Percentiles rank a stretch among this genome's conserved stretches.
Evolutionary conservation across 2,888 invertebrate species (phyloP).

Genomic region (Gymnocheta viridis): DNA sequence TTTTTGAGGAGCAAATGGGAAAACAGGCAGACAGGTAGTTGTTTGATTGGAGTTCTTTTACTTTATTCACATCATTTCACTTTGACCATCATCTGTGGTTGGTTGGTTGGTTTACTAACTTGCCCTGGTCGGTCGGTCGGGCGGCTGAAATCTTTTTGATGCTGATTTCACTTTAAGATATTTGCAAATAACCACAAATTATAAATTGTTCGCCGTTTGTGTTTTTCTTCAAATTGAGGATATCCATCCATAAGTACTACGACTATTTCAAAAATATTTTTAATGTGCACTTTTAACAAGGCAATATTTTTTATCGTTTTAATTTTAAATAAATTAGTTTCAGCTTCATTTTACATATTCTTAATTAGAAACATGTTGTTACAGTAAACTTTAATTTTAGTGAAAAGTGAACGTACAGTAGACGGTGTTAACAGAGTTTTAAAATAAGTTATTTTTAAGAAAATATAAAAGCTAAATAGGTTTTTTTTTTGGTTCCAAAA

Average conservation of each 20-base stretch:
- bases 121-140: slow-evolving; percentile 5
- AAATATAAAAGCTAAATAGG: too few relatives aligned
- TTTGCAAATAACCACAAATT: slow-evolving; percentile 78
- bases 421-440: too few relatives aligned
- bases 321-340: too few relatives aligned
- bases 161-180: slow-evolving; percentile 77
- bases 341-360: too few relatives aligned
- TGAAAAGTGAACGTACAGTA: too few relatives aligned
- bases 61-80: slow-evolving; percentile 46
- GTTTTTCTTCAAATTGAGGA: neutral
- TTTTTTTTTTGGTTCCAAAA: too few relatives aligned
- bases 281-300: neutral
- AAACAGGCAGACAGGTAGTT: neutral
- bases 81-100: slow-evolving; percentile 37
- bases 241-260: neutral
- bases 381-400: too few relatives aligned
- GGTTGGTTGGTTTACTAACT: neutral
- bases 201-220: slow-evolving; percentile 43
- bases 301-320: too few relatives aligned
- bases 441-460: too few relatives aligned
- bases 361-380: too few relatives aligned
- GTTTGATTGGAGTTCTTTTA: slow-evolving; percentile 32
- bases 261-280: neutral
- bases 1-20: neutral
- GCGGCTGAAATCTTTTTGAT: slow-evolving; percentile 64